Conservation (phyloP, 2,888 invertebrate genomes). For the Perdita meconis region DNA sequence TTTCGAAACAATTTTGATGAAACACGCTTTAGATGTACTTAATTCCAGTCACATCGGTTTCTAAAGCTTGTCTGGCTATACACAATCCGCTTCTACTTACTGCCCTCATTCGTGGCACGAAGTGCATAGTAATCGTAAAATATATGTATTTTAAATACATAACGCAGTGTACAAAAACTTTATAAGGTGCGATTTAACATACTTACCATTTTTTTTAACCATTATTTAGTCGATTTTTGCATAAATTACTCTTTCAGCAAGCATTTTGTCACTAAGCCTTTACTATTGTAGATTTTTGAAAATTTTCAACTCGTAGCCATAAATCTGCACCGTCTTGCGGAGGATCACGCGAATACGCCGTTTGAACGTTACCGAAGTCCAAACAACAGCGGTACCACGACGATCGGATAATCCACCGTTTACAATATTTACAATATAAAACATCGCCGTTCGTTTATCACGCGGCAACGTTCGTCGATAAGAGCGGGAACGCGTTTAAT, state of each 20-base stretch:
- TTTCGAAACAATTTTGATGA: not conserved
- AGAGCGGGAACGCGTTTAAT: conserved; percentile 41
- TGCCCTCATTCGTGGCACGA: not conserved
- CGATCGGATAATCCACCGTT: conserved; percentile 33
- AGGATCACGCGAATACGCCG: not conserved
- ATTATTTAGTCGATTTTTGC: too few relatives aligned
- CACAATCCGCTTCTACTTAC: not conserved
- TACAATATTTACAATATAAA: conserved; percentile 24
- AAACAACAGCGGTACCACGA: conserved; percentile 6
- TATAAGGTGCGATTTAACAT: too few relatives aligned
- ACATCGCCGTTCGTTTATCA: conserved; percentile 26
- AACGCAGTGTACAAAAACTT: too few relatives aligned
- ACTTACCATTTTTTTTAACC: too few relatives aligned
- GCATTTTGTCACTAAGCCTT: too few relatives aligned
- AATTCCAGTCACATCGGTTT: not conserved
- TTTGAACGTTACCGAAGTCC: not conserved
- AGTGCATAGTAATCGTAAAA: not conserved
- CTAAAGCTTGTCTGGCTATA: not conserved
- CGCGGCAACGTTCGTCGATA: conserved; percentile 22
- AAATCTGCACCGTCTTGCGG: not conserved
- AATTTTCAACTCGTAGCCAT: not conserved
- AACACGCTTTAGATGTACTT: not conserved
- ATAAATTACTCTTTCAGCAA: too few relatives aligned
- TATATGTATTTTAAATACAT: too few relatives aligned
- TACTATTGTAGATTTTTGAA: too few relatives aligned